Base-by-base conservation (phyloP, 2,113 vertebrate genomes). In the Shinisaurus crocodilurus region DNA sequence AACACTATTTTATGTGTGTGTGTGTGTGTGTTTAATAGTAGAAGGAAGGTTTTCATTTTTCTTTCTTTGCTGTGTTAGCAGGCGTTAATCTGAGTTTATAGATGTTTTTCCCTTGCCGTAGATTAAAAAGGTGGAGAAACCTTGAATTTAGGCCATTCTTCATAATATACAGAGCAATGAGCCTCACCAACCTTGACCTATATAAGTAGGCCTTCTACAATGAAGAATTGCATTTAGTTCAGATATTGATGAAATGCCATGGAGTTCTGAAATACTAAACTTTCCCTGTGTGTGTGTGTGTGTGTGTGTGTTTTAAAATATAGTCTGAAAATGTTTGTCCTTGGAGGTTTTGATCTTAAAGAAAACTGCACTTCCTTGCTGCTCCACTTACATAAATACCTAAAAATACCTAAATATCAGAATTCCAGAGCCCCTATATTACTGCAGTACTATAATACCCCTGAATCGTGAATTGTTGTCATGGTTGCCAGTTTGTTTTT, bases 51-150 rank as follows among this genome's bases (percentile, higher is more conserved):
- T 98, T 98, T 96, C 54, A 90, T 96, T 98, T 97, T 95, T 94
- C 96, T 97, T 97, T 96, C 96, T 97, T 96, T 95, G 88, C 96
- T 98, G 98, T 98, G 97, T 98, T 98, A 98, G 97, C 97, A 97
- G 97, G 97, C 91, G 97, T 98, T 98, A 98, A 99, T 98, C 98
- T 98, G 97, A 98, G 98, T 98, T 98, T 97, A 97, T 92, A 93
- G 96, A 91, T 97, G 97, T 96, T 98, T 98, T 97, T 92, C 69
- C 83, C 89, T 92, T 37, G 45, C 48, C 40, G 63, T 96, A 98
- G 98, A 99, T 99, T 99, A 98, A 98, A 97, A 99, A 98, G 98
- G 99, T 98, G 98, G 48, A 54, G 98, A 97, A 98, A 98, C 97
- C 97, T 97, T 98, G 97, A 98, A 98, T 98, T 97, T 95, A 96